phyloP scores from a whole-genome alignment of 92 coral and sea anemone species.

The Phenganax subtilis region DNA sequence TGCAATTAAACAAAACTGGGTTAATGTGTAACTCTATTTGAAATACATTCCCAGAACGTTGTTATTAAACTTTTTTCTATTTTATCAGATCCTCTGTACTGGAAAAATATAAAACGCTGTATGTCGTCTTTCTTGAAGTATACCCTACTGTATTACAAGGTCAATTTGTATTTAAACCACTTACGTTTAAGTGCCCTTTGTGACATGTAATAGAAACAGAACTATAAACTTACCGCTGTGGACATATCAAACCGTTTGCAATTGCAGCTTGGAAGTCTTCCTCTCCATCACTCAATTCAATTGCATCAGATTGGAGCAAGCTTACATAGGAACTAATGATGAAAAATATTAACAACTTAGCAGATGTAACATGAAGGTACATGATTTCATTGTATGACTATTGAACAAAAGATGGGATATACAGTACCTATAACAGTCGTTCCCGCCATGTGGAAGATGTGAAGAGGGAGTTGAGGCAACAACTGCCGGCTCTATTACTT shows the following conservation, averaged over 20 bases:
- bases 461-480: neutral
- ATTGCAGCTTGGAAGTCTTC: constrained; percentile 2
- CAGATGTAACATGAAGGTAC: neutral
- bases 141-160: no score
- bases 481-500: neutral
- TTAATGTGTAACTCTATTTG: no score
- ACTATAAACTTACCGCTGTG: neutral
- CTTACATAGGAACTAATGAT: neutral
- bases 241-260: neutral
- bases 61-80: no score
- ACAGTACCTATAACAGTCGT: neutral
- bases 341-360: neutral
- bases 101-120: no score
- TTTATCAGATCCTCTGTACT: no score
- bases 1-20: no score
- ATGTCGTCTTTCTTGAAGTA: no score
- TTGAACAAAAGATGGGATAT: neutral
- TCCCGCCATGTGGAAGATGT: neutral
- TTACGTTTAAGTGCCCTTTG: neutral
- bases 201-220: neutral
- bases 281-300: neutral
- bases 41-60: no score
- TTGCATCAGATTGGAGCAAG: neutral
- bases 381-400: neutral
- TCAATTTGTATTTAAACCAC: no score